Evolutionary conservation across 2,113 vertebrate species (phyloP), one percentile per base, ranked within the genome.

Genomic region (Callocephalon fimbriatum): DNA sequence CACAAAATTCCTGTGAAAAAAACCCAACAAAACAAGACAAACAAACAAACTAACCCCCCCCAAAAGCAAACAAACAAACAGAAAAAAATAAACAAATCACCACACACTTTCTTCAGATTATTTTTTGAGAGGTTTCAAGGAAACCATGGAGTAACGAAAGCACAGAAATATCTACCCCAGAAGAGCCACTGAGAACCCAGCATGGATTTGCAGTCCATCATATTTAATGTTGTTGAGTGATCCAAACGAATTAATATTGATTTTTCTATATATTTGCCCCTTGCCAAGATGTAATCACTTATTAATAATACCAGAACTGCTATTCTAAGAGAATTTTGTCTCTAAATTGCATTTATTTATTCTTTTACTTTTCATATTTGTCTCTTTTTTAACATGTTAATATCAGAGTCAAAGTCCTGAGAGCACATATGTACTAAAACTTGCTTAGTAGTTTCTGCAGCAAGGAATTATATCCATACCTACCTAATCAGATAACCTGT

Each of bases 181-280:
- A 44, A 85, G 17, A 85, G 77, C 14, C 23, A 83, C 20, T 29
- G 26, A 26, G 26, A 93, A 38, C 45, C 12, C 48, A 86, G 44
- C 11, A 70, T 16, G 54, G 56, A 82, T 91, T 86, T 90, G 50
- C 0, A 2, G 70, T 89, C 72, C 40, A 78, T 95, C 38, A 35
- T 86, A 72, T 85, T 89, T 90, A 86, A 89, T 45, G 65, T 45
- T 79, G 48, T 59, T 91, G 93, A 95, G 32, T 48, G 76, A 86
- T 61, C 38, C 80, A 93, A 93, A 92, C 56, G 68, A 90, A 96
- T 92, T 88, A 92, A 37, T 62, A 92, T 96, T 72, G 85, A 93
- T 96, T 97, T 96, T 90, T 91, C 84, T 45, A 53, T 75, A 65
- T 77, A 77, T 91, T 84, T 95, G 51, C 87, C 35, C 37, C 25